These are phyloP conservation scores for Hippocampus guttulatus DNA, from an alignment of 2,113 vertebrate genomes.

Conservation along the genomic window DNA sequence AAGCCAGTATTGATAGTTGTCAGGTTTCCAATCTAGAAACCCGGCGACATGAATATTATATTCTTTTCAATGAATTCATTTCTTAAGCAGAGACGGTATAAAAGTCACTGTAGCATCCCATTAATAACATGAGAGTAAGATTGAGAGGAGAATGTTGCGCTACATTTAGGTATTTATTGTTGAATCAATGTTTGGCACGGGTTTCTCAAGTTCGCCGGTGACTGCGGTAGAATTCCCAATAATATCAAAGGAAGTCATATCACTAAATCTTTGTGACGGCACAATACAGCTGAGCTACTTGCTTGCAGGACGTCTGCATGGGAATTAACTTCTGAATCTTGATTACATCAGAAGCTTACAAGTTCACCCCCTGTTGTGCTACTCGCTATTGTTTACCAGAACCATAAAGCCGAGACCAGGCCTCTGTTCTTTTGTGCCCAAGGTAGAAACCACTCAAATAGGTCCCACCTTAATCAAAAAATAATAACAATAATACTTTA, in stretches of 20 bases:
- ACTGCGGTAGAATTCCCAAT: slow-evolving; percentile 47
- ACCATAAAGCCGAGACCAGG: slow-evolving; percentile 51
- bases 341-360: slow-evolving; percentile 58
- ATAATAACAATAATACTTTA: slow-evolving; percentile 64
- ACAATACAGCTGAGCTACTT: slow-evolving; percentile 49
- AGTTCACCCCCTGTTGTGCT: slow-evolving; percentile 48
- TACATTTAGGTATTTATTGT: slow-evolving; percentile 11
- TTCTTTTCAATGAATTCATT: not conserved
- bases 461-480: slow-evolving; percentile 58
- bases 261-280: slow-evolving; percentile 52
- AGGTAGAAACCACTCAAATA: slow-evolving; percentile 57
- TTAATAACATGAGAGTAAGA: not conserved
- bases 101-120: not conserved
- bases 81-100: not conserved
- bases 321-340: slow-evolving; percentile 58
- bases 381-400: slow-evolving; percentile 60
- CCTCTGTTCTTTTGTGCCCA: slow-evolving; percentile 53
- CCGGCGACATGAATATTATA: not conserved
- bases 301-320: slow-evolving; percentile 41
- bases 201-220: slow-evolving; percentile 39
- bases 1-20: not conserved
- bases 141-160: slow-evolving; percentile 6
- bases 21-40: slow-evolving; percentile 11
- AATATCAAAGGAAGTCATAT: slow-evolving; percentile 45
- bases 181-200: slow-evolving; percentile 13